phyloP scores from a whole-genome alignment of 2,888 invertebrate species.

The Ormyrus rosae region DNA sequence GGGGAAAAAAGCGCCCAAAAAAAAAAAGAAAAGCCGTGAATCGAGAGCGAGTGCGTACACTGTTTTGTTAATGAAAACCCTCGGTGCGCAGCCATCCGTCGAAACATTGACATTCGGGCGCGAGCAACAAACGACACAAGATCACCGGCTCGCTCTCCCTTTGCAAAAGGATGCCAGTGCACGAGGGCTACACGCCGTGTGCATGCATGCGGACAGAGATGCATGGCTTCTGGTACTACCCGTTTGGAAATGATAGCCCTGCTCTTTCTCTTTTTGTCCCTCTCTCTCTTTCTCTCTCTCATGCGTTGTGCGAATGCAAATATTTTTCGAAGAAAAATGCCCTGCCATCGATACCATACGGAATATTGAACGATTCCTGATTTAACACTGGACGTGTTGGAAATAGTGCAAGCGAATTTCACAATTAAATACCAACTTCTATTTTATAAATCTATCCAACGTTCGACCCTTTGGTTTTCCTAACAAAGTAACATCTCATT shows the following conservation, averaged over 20 bases:
- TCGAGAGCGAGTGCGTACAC: conserved; percentile 2
- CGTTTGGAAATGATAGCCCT: neutral
- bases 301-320: no score
- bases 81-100: neutral
- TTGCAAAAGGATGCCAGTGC: conserved; percentile 12
- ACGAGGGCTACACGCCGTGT: neutral
- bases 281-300: no score
- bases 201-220: neutral
- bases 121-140: conserved; percentile 29
- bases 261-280: no score
- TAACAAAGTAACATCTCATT: no score
- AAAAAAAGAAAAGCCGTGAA: conserved; percentile 34
- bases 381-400: no score
- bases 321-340: no score
- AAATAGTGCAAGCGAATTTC: no score
- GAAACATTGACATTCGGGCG: conserved; percentile 51
- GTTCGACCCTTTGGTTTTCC: no score
- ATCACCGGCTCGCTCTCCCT: neutral
- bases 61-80: conserved; percentile 55
- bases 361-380: no score
- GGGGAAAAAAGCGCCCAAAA: neutral
- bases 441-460: no score
- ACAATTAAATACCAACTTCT: no score
- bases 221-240: conserved; percentile 2
- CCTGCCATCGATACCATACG: no score